Percentiles rank a stretch among this genome's conserved stretches.
phyloP scores from a whole-genome alignment of 2,888 invertebrate genomes.

The Epiblema foenella region DNA sequence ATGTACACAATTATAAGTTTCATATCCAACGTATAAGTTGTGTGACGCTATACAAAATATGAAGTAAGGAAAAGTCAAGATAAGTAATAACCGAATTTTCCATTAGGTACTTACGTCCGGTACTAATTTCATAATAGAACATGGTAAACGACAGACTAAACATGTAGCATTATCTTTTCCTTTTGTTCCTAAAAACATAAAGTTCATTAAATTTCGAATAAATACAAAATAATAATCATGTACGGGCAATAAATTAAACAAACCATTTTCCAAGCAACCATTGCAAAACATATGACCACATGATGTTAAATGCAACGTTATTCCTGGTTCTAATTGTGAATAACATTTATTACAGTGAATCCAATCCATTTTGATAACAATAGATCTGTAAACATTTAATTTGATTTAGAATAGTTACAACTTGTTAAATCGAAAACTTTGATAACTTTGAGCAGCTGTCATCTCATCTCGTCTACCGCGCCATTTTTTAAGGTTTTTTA shows the following conservation, averaged over 20 bases:
- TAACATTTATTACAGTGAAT: slow-evolving; percentile 83
- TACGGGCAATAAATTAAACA: slow-evolving; percentile 45
- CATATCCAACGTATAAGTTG: background rate
- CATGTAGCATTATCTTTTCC: slow-evolving; percentile 69
- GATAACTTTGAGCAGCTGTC: slow-evolving; percentile 21
- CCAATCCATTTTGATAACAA: slow-evolving; percentile 73
- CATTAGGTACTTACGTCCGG: slow-evolving; percentile 78
- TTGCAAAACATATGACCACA: slow-evolving; percentile 84
- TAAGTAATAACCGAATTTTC: no score
- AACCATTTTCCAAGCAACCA: slow-evolving; percentile 76
- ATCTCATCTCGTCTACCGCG: slow-evolving; percentile 26
- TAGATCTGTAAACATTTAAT: slow-evolving; percentile 28
- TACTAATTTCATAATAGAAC: slow-evolving; percentile 77
- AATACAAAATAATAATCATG: slow-evolving; percentile 21
- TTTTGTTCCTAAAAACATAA: slow-evolving; percentile 64
- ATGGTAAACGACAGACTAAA: slow-evolving; percentile 75
- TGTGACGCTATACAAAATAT: no score
- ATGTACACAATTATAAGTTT: background rate
- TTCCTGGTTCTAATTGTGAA: slow-evolving; percentile 74
- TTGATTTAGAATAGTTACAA: slow-evolving; percentile 4
- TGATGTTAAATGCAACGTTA: slow-evolving; percentile 78
- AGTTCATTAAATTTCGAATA: slow-evolving; percentile 9
- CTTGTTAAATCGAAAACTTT: background rate
- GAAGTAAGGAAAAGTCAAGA: no score
- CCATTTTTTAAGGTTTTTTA: slow-evolving; percentile 38